Evolutionary conservation across 2,888 invertebrate species (phyloP), one percentile per base, ranked within the genome.

Genomic region (Syrista parreyssii): DNA sequence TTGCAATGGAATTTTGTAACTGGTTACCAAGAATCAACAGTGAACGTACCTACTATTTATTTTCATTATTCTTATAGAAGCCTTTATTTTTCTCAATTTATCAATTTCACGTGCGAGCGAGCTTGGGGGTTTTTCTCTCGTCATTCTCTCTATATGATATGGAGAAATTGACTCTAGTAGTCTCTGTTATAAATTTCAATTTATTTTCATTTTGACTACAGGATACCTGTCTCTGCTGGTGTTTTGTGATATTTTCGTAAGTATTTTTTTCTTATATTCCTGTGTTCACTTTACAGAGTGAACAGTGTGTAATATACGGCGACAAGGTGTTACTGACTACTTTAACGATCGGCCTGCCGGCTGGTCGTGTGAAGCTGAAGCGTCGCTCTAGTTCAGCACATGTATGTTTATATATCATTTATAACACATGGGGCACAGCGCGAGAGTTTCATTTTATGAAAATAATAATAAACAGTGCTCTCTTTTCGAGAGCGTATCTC

Each of bases 401-500:
- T 23, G 55, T 55, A 55, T 55, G 55, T 55, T 55, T 55, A 55
- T 55, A 55, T 23, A 55, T 55, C 55, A 55, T 55, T 55, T 55
- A 55, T 55, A 55, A 55, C 55, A 55, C 55, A 55, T 55, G 55
- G 15, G 23, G 55, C 55, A 55, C 55, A 55, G 55, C 9, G 55
- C 55, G 55, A 9, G 55, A 55, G 71, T 15, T 32, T 71, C 32
- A 32, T 71, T 71, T 71, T 71, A 32, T 71, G 71, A 32, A 71
- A 71, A 71, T 71, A 71, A 69, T 69, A 32, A 71, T 55, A 55
- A 55, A 55, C 32, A 31, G 71, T 33, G 71, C 71, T 71, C 71
- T 71, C 71, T 71, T 71, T 71, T 33, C 31, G 71, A 71, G 71
- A 32, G 71, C 31, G 12, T 71, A 31, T 3, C 71, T 71, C 31